Conservation (phyloP, 2,888 invertebrate species). For the Tipula unca region DNA sequence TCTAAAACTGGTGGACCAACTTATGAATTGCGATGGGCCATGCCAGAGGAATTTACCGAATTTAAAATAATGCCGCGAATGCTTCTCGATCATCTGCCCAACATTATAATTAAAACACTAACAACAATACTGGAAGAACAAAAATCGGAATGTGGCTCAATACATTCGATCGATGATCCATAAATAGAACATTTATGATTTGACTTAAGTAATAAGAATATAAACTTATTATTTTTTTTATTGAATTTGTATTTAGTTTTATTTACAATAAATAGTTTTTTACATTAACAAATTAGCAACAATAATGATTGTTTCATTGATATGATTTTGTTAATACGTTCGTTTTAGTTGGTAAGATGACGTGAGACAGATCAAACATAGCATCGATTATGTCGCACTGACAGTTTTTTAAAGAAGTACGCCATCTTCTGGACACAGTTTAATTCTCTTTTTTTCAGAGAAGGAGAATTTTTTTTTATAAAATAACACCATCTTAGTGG, state of each 20-base stretch:
- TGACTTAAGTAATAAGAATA: background rate
- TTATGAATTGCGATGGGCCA: conserved; percentile 72
- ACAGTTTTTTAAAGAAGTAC: too few relatives aligned
- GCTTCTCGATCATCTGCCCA: conserved; percentile 78
- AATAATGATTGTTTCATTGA: too few relatives aligned
- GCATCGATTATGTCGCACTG: too few relatives aligned
- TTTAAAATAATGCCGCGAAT: conserved; percentile 77
- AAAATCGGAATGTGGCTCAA: conserved; percentile 15
- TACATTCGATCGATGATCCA: background rate
- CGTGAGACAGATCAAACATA: too few relatives aligned
- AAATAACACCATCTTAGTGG: too few relatives aligned
- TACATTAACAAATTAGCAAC: too few relatives aligned
- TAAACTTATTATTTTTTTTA: background rate
- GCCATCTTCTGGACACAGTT: too few relatives aligned
- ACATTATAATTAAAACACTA: conserved; percentile 64
- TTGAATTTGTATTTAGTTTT: background rate
- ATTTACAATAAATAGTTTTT: background rate
- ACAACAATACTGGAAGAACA: conserved; percentile 51
- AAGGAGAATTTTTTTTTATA: too few relatives aligned
- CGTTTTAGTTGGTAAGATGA: too few relatives aligned
- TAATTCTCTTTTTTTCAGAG: too few relatives aligned
- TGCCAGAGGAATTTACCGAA: conserved; percentile 71
- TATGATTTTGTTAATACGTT: too few relatives aligned
- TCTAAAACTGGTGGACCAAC: conserved; percentile 54
- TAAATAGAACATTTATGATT: background rate